These are phyloP conservation scores for Meteorus sp. DNA, from an alignment of 1,140 invertebrate genomes.

Conservation along the genomic window DNA sequence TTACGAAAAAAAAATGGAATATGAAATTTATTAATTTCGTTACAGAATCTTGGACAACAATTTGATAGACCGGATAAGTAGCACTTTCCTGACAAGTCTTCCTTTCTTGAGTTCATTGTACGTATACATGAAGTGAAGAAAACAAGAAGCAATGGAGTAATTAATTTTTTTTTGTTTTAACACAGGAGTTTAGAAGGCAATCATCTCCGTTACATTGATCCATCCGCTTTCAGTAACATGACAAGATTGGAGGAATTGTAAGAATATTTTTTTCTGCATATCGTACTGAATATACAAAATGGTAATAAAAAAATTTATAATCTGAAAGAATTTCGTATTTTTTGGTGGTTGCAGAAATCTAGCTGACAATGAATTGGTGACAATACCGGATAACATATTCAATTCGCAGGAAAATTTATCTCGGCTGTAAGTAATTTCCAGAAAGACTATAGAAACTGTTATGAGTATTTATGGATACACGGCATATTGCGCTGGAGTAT, in stretches of 20 bases:
- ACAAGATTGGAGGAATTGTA: conserved; percentile 59
- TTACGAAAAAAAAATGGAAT: neutral
- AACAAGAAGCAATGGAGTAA: too few relatives aligned
- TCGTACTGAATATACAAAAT: conserved; percentile 20
- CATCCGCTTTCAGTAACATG: conserved; percentile 54
- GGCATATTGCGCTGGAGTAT: neutral
- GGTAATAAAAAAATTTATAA: neutral
- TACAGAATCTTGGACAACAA: conserved; percentile 58
- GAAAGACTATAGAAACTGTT: too few relatives aligned
- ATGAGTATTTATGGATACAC: too few relatives aligned
- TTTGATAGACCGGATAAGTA: conserved; percentile 51
- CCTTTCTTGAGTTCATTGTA: conserved; percentile 57
- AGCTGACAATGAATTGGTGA: conserved; percentile 41
- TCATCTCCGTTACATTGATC: conserved; percentile 52
- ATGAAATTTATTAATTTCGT: conserved; percentile 24
- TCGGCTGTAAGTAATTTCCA: conserved; percentile 10
- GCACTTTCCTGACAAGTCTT: conserved; percentile 53
- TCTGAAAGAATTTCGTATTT: neutral
- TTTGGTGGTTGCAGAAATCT: conserved; percentile 51
- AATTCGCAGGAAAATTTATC: conserved; percentile 36
- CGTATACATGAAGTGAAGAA: too few relatives aligned
- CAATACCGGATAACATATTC: conserved; percentile 40
- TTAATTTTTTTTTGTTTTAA: conserved; percentile 31
- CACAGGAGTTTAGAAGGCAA: conserved; percentile 56
- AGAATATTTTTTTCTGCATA: conserved; percentile 31